Evolutionary conservation across 2,113 vertebrate genomes (phyloP).

Genomic region (Scophthalmus maximus): DNA sequence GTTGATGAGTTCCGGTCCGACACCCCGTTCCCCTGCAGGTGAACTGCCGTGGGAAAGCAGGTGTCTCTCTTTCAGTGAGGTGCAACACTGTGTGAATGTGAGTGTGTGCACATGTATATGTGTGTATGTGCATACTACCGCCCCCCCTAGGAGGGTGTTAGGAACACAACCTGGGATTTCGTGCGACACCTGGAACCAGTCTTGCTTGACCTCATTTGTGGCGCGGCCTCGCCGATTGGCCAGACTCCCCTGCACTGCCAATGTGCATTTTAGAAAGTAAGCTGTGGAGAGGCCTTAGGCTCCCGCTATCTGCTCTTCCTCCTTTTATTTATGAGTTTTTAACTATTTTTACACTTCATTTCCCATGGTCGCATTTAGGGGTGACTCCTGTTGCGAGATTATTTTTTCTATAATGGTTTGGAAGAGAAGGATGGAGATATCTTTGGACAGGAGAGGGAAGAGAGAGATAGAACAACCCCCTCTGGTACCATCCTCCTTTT

Average conservation of each 20-base stretch:
- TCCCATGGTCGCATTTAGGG: not conserved
- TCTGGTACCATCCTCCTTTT: constrained; percentile 35
- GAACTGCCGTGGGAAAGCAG: constrained; percentile 49
- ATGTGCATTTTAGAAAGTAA: constrained; percentile 4
- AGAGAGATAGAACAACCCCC: constrained; percentile 41
- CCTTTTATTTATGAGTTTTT: not conserved
- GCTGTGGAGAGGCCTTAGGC: not conserved
- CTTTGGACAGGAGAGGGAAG: not conserved
- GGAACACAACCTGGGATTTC: constrained; percentile 43
- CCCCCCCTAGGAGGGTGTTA: constrained; percentile 25
- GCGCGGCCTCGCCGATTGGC: constrained; percentile 42
- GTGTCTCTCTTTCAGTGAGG: constrained; percentile 54
- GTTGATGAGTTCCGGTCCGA: constrained; percentile 47
- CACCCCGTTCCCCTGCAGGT: constrained; percentile 45
- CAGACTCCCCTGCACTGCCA: constrained; percentile 2
- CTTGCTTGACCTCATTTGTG: constrained; percentile 59
- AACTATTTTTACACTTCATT: not conserved
- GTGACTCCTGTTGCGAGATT: not conserved
- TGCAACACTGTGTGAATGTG: constrained; percentile 5
- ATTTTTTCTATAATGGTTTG: not conserved
- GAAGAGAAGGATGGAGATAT: not conserved
- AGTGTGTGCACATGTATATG: not conserved
- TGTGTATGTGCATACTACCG: not conserved
- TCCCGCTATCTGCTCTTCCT: not conserved
- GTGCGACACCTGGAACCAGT: constrained; percentile 56